Evolutionary conservation across 2,113 vertebrate genomes (phyloP).

Genomic region (Genyomyrus donnyi): DNA sequence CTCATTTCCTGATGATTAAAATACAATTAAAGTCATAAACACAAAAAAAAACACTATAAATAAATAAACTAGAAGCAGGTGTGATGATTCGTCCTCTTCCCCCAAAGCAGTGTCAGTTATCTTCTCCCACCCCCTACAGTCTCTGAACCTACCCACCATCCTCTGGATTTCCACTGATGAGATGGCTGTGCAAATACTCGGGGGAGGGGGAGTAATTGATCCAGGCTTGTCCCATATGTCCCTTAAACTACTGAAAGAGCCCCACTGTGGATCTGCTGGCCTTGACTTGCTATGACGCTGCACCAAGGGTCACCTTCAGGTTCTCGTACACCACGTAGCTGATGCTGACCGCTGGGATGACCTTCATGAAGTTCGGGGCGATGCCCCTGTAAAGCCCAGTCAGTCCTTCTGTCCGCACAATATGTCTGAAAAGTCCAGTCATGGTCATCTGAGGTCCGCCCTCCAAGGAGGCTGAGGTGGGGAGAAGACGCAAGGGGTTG

Average conservation of each 20-base stretch:
- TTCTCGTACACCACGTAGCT: slow-evolving; percentile 95
- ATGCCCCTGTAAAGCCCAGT: slow-evolving; percentile 87
- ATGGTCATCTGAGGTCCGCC: slow-evolving; percentile 69
- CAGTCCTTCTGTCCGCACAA: slow-evolving; percentile 81
- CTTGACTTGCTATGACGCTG: slow-evolving; percentile 73
- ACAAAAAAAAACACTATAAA: background rate
- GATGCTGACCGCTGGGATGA: slow-evolving; percentile 96
- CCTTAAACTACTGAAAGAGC: background rate
- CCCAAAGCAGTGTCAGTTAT: background rate
- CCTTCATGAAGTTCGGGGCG: slow-evolving; percentile 94
- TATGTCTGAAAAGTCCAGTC: slow-evolving; percentile 83
- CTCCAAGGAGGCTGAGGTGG: slow-evolving; percentile 64
- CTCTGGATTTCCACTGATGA: slow-evolving; percentile 93
- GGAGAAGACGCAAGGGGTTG: background rate
- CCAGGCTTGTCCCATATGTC: slow-evolving; percentile 26
- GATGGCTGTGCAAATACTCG: slow-evolving; percentile 48
- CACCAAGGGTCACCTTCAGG: slow-evolving; percentile 85
- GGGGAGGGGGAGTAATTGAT: slow-evolving; percentile 43
- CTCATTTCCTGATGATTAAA: background rate
- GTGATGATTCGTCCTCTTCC: slow-evolving; percentile 14
- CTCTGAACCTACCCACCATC: slow-evolving; percentile 13
- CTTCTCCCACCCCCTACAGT: slow-evolving; percentile 30
- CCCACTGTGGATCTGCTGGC: background rate
- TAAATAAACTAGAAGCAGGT: background rate
- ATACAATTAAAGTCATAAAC: slow-evolving; percentile 1